phyloP scores from a whole-genome alignment of 2,113 vertebrate species.

The Neoarius graeffei region DNA sequence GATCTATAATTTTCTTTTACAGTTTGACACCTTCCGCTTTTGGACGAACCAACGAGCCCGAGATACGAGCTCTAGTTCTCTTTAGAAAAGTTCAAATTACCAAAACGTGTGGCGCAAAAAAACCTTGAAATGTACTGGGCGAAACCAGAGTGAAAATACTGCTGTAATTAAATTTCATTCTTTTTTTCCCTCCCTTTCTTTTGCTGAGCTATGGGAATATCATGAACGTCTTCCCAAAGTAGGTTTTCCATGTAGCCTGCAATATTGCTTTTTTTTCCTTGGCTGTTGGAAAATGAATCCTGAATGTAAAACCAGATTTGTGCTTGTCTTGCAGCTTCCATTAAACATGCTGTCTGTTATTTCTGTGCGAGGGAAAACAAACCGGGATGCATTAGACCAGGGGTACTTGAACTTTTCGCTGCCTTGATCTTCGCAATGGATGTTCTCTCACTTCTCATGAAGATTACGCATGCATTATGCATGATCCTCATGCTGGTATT shows the following conservation, averaged over 20 bases:
- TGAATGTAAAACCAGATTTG: background rate
- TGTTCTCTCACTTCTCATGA: background rate
- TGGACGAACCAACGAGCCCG: background rate
- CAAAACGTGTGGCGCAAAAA: background rate
- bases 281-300: background rate
- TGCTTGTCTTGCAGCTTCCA: background rate
- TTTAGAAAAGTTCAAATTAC: background rate
- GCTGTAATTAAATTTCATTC: background rate
- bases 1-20: background rate
- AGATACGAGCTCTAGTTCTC: background rate
- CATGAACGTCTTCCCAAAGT: background rate
- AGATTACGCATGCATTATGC: background rate
- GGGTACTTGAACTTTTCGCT: background rate
- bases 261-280: background rate
- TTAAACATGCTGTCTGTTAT: background rate
- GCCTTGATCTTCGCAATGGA: background rate
- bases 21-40: background rate
- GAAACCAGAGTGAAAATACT: background rate
- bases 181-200: background rate
- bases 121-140: background rate
- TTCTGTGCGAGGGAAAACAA: background rate
- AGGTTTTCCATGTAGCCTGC: background rate
- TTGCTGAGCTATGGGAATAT: conserved; percentile 4
- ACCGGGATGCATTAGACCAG: background rate
- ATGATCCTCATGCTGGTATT: background rate